Percentiles rank a stretch among this genome's conserved stretches.
These are phyloP conservation scores for Platysternon megacephalum DNA, from an alignment of 2,113 vertebrate species.

Conservation along the genomic window DNA sequence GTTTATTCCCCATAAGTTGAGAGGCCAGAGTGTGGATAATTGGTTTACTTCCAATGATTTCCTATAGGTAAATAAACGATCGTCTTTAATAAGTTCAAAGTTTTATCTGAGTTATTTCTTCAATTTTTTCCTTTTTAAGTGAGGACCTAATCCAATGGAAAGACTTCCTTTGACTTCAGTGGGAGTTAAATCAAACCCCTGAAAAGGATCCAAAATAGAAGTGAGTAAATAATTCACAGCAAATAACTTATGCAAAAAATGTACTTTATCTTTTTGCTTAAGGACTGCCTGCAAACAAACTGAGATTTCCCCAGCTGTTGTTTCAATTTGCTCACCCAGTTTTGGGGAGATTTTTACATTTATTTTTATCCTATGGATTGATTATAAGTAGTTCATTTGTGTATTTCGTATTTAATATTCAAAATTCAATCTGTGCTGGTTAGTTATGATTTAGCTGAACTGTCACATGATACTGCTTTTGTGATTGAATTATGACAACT, in stretches of 20 bases:
- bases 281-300: not conserved
- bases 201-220: not conserved
- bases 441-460: not conserved
- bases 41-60: not conserved
- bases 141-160: fast-evolving
- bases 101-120: fast-evolving
- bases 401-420: not conserved
- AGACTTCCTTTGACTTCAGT: fast-evolving
- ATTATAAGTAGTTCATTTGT: not conserved
- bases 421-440: not conserved
- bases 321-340: not conserved
- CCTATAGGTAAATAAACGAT: not conserved
- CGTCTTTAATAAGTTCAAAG: not conserved
- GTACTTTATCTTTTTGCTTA: not conserved
- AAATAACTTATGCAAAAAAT: not conserved
- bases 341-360: not conserved
- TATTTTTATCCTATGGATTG: not conserved
- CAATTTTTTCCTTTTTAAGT: not conserved
- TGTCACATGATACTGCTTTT: fast-evolving
- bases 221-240: not conserved
- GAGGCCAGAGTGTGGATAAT: not conserved
- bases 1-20: not conserved
- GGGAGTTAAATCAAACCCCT: not conserved
- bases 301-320: not conserved
- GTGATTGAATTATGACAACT: not conserved